Conservation (phyloP, 2,888 invertebrate species). For the Plagodis dolabraria region DNA sequence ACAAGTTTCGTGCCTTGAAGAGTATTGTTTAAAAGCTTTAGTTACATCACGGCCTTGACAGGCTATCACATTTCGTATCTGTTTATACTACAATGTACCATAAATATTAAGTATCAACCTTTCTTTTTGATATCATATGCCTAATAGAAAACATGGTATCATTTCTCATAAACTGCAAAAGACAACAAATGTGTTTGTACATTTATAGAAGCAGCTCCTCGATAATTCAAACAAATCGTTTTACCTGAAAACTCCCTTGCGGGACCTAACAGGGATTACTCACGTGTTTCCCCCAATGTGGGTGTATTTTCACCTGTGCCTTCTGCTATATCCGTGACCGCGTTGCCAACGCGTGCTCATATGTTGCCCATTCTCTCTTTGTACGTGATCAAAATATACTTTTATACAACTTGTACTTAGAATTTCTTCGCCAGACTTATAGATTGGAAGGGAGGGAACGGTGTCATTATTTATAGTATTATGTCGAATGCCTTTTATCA, state of each 20-base stretch:
- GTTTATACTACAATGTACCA: too few species aligned
- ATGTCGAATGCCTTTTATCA: not conserved
- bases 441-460: not conserved
- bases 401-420: constrained; percentile 58
- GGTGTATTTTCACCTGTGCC: constrained; percentile 66
- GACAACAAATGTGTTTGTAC: too few species aligned
- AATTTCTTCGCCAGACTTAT: constrained; percentile 41
- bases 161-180: too few species aligned
- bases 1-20: too few species aligned
- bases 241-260: not conserved
- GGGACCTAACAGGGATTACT: not conserved
- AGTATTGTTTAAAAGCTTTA: too few species aligned
- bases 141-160: too few species aligned
- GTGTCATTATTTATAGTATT: not conserved
- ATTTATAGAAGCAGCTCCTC: too few species aligned
- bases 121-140: too few species aligned
- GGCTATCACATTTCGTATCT: too few species aligned
- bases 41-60: too few species aligned
- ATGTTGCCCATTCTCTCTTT: constrained; percentile 68
- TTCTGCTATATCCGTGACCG: constrained; percentile 70
- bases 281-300: constrained; percentile 47
- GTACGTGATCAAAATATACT: constrained; percentile 68
- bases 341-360: constrained; percentile 71
- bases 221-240: too few species aligned
- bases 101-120: too few species aligned